These are phyloP conservation scores for Fulica atra DNA, from an alignment of 2,113 vertebrate species.

Conservation along the genomic window DNA sequence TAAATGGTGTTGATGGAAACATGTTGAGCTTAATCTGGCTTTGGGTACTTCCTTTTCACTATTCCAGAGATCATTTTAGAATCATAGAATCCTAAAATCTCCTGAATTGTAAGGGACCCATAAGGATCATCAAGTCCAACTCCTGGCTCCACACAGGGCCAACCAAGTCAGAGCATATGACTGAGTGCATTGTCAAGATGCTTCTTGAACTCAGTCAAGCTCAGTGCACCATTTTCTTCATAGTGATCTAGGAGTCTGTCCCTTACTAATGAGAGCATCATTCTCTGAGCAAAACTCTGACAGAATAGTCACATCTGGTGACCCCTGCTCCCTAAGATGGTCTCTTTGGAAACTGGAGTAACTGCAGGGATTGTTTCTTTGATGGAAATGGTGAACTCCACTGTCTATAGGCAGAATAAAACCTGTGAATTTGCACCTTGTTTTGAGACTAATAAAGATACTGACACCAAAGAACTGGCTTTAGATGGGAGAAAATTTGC, in stretches of 20 bases:
- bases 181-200: too few relatives aligned
- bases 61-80: background rate
- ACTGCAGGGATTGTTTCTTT: background rate
- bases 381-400: background rate
- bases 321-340: background rate
- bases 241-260: background rate
- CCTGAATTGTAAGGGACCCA: too few relatives aligned
- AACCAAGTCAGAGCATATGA: too few relatives aligned
- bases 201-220: too few relatives aligned
- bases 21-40: background rate
- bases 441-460: background rate
- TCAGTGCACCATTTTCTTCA: background rate
- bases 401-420: background rate
- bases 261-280: background rate
- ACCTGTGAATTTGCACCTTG: background rate
- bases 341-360: background rate
- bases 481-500: background rate
- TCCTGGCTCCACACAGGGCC: too few relatives aligned
- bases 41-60: background rate
- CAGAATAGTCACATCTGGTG: background rate
- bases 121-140: too few relatives aligned
- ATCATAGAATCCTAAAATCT: too few relatives aligned
- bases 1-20: background rate
- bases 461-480: background rate
- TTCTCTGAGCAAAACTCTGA: background rate